Evolutionary conservation across 2,797 vertebrate genomes (phyloP).

Genomic region (Sebastolobus alascanus): DNA sequence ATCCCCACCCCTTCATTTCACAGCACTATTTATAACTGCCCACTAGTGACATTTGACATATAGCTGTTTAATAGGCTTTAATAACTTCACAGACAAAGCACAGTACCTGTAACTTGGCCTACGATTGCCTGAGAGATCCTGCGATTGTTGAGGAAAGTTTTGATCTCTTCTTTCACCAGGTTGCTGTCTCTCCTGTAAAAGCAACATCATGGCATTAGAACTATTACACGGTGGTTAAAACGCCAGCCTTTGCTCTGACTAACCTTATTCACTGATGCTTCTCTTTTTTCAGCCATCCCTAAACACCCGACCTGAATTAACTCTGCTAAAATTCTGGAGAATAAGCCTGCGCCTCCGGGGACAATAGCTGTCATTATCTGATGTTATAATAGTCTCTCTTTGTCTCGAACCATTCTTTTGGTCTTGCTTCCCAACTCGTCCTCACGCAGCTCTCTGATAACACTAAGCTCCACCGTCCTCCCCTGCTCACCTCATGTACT

Average conservation of each 20-base stretch:
- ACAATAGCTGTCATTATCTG: conserved; percentile 73
- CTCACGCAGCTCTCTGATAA: conserved; percentile 24
- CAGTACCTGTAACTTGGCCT: conserved; percentile 89
- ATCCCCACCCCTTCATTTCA: neutral
- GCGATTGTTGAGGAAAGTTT: conserved; percentile 89
- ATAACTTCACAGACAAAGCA: neutral
- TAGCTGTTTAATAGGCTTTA: neutral
- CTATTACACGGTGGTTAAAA: conserved; percentile 47
- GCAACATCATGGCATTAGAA: conserved; percentile 17
- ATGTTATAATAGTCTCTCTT: conserved; percentile 78
- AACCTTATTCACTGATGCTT: conserved; percentile 68
- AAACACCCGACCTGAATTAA: conserved; percentile 83
- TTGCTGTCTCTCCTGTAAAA: conserved; percentile 88
- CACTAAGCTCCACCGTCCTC: neutral
- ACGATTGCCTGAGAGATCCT: conserved; percentile 91
- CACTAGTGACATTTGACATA: neutral
- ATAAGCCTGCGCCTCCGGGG: conserved; percentile 72
- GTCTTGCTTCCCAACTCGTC: conserved; percentile 28
- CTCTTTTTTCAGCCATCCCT: conserved; percentile 67
- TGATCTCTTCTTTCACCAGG: conserved; percentile 90
- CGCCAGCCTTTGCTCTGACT: conserved; percentile 50
- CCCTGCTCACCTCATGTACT: conserved; percentile 88
- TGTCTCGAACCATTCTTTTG: conserved; percentile 42
- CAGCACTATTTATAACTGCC: neutral
- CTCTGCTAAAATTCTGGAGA: conserved; percentile 72